Percentiles rank a stretch among this genome's conserved stretches.
Evolutionary conservation across 1,140 invertebrate genomes (phyloP).

Genomic region (Notospermus geniculatus): DNA sequence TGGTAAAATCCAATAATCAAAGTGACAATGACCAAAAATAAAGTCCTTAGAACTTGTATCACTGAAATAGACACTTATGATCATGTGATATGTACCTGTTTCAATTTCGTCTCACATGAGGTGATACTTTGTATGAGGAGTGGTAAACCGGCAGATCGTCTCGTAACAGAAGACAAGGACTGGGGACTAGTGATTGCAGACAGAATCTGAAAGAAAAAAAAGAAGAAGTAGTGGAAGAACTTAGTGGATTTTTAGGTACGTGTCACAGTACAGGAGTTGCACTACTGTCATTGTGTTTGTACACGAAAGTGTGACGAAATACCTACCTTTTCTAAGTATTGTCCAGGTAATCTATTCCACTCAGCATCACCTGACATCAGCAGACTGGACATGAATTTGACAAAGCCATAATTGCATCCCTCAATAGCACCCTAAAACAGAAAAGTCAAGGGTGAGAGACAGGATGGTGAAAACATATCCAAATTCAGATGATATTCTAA

Average conservation of each 20-base stretch:
- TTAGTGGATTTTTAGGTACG: no score
- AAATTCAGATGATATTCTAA: no score
- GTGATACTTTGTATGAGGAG: conserved; percentile 73
- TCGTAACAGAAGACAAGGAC: conserved; percentile 60
- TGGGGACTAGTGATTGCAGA: conserved; percentile 23
- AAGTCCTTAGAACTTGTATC: no score
- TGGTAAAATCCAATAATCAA: no score
- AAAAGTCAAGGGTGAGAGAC: no score
- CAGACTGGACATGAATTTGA: conserved; percentile 50
- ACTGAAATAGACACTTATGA: no score
- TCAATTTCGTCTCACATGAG: conserved; percentile 62
- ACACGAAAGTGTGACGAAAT: not conserved
- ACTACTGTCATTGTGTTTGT: no score
- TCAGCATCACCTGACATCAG: conserved; percentile 27
- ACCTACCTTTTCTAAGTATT: conserved; percentile 38
- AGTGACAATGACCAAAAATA: no score
- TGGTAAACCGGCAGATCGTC: conserved; percentile 72
- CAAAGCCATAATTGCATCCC: conserved; percentile 55
- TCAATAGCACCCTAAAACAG: conserved; percentile 71
- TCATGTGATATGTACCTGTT: no score
- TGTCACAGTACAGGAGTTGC: no score
- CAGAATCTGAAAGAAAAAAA: conserved; percentile 26
- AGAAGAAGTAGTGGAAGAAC: no score
- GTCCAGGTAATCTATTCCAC: conserved; percentile 30
- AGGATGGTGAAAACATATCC: no score